phyloP scores from a whole-genome alignment of 2,797 vertebrate species.

The Picus viridis region DNA sequence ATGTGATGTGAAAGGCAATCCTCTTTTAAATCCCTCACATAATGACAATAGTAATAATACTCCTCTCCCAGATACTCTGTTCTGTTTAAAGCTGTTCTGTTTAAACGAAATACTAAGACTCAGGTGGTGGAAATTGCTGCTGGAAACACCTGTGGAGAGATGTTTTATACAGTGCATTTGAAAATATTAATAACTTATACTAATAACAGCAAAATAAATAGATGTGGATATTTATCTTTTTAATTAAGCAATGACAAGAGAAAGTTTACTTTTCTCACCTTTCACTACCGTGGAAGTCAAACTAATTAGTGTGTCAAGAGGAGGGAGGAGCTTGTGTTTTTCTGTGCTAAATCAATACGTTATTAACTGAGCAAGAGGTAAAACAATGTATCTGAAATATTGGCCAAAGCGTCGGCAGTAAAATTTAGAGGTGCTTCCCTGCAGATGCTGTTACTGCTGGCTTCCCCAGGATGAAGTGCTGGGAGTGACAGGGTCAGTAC shows the following conservation, averaged over 20 bases:
- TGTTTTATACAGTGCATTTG: background rate
- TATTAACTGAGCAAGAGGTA: background rate
- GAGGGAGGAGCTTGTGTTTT: background rate
- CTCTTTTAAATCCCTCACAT: background rate
- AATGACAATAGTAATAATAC: background rate
- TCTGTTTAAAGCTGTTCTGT: background rate
- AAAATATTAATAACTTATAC: background rate
- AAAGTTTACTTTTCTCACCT: background rate
- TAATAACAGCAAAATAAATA: background rate
- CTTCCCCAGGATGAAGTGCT: background rate
- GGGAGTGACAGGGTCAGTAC: background rate
- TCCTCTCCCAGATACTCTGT: background rate
- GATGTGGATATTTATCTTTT: background rate
- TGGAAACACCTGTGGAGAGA: background rate
- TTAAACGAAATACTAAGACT: background rate
- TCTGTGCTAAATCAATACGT: background rate
- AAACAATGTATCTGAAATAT: background rate
- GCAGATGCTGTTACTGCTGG: background rate
- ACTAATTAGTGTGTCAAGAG: background rate
- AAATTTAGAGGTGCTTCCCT: background rate
- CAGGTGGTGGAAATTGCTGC: background rate
- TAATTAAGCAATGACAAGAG: background rate
- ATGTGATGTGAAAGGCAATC: background rate
- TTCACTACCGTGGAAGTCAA: background rate
- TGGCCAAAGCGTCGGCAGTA: background rate